Percentiles rank a stretch among this genome's conserved stretches.
Conservation (phyloP, 2,888 invertebrate genomes). For the Aquatica leii region DNA sequence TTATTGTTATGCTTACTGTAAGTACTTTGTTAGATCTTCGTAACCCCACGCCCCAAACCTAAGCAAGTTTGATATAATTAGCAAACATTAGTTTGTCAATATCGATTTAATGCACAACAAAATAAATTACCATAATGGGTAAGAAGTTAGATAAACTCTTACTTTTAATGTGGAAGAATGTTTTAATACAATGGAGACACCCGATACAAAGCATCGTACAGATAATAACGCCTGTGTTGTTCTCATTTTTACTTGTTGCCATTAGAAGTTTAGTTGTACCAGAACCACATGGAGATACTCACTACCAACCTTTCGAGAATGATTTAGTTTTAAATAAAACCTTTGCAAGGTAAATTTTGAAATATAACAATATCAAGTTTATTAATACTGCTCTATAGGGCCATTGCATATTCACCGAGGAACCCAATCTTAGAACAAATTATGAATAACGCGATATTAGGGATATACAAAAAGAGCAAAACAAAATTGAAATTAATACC, state of each 20-base stretch:
- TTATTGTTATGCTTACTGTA: no score
- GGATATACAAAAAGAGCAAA: conserved; percentile 13
- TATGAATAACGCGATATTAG: conserved; percentile 7
- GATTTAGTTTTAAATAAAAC: conserved; percentile 2
- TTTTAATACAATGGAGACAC: conserved; percentile 76
- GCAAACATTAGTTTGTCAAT: no score
- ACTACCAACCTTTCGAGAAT: conserved; percentile 13
- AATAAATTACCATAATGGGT: no score
- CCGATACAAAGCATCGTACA: conserved; percentile 72
- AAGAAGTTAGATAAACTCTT: conserved; percentile 61
- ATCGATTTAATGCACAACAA: no score
- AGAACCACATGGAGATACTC: conserved; percentile 42
- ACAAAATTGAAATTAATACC: neutral
- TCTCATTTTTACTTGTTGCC: conserved; percentile 73
- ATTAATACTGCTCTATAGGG: neutral
- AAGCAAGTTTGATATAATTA: no score
- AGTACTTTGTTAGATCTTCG: no score
- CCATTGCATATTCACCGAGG: conserved; percentile 42
- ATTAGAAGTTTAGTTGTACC: conserved; percentile 74
- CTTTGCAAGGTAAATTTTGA: conserved; percentile 13
- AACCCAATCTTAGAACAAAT: conserved; percentile 27
- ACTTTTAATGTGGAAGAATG: conserved; percentile 84
- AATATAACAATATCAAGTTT: neutral
- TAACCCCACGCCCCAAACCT: no score
- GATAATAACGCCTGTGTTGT: conserved; percentile 70